Percentiles rank a stretch among this genome's conserved stretches.
These are phyloP conservation scores for Thera britannica DNA, from an alignment of 2,888 invertebrate genomes.

Conservation along the genomic window DNA sequence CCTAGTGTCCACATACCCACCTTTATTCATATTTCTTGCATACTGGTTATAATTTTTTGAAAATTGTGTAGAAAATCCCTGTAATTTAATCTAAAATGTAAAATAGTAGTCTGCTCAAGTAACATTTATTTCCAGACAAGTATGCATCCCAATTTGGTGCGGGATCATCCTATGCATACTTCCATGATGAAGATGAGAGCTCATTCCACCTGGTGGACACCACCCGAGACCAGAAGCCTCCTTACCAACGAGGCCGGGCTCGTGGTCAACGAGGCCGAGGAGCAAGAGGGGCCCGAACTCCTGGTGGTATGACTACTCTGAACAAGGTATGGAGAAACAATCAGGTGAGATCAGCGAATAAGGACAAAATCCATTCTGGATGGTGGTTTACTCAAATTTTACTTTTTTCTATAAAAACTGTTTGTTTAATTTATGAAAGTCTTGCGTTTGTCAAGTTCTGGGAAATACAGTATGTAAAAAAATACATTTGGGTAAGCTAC, in stretches of 20 bases:
- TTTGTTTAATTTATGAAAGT: neutral
- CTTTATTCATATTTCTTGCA: neutral
- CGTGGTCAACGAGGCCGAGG: slow-evolving; percentile 91
- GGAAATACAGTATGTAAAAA: neutral
- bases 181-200: slow-evolving; percentile 99
- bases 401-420: neutral
- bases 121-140: slow-evolving; percentile 86
- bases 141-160: slow-evolving; percentile 97
- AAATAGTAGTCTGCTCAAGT: neutral
- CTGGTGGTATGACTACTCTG: slow-evolving; percentile 91
- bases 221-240: slow-evolving; percentile 93
- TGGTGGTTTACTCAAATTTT: slow-evolving; percentile 14
- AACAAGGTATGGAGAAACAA: slow-evolving; percentile 86
- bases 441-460: too few relatives aligned
- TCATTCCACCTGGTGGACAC: slow-evolving; percentile 99
- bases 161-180: slow-evolving; percentile 98
- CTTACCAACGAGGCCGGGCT: slow-evolving; percentile 96
- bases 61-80: neutral
- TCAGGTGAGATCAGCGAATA: slow-evolving; percentile 34
- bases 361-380: slow-evolving; percentile 10
- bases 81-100: too few relatives aligned
- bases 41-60: too few relatives aligned
- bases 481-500: neutral
- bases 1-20: neutral
- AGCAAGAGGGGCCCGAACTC: slow-evolving; percentile 87